These are phyloP conservation scores for Epinephelus coioides DNA, from an alignment of 2,797 vertebrate genomes.

Conservation along the genomic window DNA sequence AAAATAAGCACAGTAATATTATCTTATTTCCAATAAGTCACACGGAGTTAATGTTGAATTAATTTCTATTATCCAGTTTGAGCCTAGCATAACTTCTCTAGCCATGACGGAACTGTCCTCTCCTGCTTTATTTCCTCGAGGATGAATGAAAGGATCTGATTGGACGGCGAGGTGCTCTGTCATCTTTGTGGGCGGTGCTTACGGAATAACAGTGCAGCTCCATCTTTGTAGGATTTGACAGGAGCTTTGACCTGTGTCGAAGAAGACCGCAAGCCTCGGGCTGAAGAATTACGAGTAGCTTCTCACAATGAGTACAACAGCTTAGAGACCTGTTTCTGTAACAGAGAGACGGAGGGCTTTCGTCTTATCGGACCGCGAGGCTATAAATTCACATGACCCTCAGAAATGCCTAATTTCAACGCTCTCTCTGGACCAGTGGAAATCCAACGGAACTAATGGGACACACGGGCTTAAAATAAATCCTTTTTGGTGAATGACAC, in stretches of 20 bases:
- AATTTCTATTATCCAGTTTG: too few relatives aligned
- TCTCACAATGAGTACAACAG: conserved; percentile 59
- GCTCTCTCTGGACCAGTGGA: conserved; percentile 63
- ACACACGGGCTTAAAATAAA: conserved; percentile 78
- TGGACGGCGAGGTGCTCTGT: conserved; percentile 67
- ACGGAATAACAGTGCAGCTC: conserved; percentile 80
- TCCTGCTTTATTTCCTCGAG: conserved; percentile 1
- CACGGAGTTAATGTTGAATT: too few relatives aligned
- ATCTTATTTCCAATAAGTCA: too few relatives aligned
- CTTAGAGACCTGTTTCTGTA: conserved; percentile 51
- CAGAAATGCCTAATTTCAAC: conserved; percentile 67
- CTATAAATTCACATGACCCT: conserved; percentile 48
- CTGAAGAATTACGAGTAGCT: conserved; percentile 53
- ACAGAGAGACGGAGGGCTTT: conserved; percentile 33
- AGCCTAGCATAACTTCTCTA: neutral
- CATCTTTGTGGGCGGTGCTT: conserved; percentile 74
- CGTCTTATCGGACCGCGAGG: conserved; percentile 26
- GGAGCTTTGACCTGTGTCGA: conserved; percentile 84
- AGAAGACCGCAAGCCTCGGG: conserved; percentile 66
- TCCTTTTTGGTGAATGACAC: conserved; percentile 83
- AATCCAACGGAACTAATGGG: conserved; percentile 77
- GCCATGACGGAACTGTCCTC: conserved; percentile 28
- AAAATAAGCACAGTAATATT: too few relatives aligned
- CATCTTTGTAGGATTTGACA: conserved; percentile 87
- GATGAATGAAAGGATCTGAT: conserved; percentile 56